Conservation (phyloP, 2,797 vertebrate genomes). For the Leptodactylus fallax region DNA sequence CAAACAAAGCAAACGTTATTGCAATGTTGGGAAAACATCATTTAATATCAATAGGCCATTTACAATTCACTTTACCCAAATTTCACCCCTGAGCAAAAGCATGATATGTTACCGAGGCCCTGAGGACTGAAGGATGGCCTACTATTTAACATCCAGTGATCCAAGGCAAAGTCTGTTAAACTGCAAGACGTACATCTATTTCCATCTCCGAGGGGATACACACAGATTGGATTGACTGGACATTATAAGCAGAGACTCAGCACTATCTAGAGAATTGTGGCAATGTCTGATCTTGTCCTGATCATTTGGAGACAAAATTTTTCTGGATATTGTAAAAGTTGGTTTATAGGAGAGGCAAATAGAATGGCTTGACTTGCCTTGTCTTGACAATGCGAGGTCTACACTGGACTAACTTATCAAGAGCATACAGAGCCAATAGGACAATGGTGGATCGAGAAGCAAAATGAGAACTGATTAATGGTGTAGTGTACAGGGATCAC, state of each 20-base stretch:
- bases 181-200: background rate
- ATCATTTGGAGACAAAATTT: background rate
- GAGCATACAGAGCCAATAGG: too few species aligned
- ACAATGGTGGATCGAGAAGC: too few species aligned
- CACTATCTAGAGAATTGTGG: background rate
- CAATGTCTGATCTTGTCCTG: background rate
- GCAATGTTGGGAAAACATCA: slow-evolving; percentile 90
- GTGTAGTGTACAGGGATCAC: too few species aligned
- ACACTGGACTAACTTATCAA: too few species aligned
- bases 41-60: slow-evolving; percentile 88
- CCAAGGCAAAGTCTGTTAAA: background rate
- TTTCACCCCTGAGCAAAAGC: slow-evolving; percentile 74
- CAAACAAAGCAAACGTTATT: slow-evolving; percentile 92
- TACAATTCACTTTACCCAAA: slow-evolving; percentile 92
- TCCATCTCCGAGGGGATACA: background rate
- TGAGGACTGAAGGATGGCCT: slow-evolving; percentile 22
- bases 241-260: background rate
- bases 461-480: too few species aligned
- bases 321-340: background rate
- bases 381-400: too few species aligned
- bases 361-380: too few species aligned
- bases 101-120: slow-evolving; percentile 75
- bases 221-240: background rate
- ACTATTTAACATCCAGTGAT: slow-evolving; percentile 44
- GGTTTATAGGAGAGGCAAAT: background rate